Conservation (phyloP, 2,113 vertebrate genomes). For the Trogon surrucura region DNA sequence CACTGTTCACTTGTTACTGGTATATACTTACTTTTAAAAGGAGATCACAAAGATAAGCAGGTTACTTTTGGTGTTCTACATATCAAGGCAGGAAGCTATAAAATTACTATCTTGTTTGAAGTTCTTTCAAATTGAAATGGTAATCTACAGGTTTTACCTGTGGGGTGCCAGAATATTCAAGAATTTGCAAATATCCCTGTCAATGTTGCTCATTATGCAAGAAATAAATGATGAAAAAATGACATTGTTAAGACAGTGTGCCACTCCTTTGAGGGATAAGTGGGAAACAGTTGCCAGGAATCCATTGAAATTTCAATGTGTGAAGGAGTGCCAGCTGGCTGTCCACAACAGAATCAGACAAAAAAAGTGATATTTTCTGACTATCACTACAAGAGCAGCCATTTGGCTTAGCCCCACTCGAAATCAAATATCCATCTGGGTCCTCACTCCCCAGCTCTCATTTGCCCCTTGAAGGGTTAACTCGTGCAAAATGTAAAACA, state of each 20-base stretch:
- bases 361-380: not conserved
- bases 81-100: not conserved
- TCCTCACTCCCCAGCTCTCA: not conserved
- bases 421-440: constrained; percentile 40
- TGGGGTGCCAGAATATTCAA: not conserved
- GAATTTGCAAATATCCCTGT: constrained; percentile 7
- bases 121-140: not conserved
- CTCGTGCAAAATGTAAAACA: not conserved
- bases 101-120: not conserved
- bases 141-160: not conserved
- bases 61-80: not conserved
- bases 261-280: not conserved
- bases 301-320: not conserved
- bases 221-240: not conserved
- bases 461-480: constrained; percentile 25
- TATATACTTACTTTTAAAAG: not conserved
- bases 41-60: not conserved
- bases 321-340: constrained; percentile 52
- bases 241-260: not conserved
- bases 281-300: not conserved
- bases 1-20: not conserved
- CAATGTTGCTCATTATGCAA: not conserved
- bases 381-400: not conserved
- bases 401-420: constrained; percentile 5
- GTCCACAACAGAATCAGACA: not conserved